phyloP scores from a whole-genome alignment of 2,888 invertebrate species.

The Perdita meconis region DNA sequence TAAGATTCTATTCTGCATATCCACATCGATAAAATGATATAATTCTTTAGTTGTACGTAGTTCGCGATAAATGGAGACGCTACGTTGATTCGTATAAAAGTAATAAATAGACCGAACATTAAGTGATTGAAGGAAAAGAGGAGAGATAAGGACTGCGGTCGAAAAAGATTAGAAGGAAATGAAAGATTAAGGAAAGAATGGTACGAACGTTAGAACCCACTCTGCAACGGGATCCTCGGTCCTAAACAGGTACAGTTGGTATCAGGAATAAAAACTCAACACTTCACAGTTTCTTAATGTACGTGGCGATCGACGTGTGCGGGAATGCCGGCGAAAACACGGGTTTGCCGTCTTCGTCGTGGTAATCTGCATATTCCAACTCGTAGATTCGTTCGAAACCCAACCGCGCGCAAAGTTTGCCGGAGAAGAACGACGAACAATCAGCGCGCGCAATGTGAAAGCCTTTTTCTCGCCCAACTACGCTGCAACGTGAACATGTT shows the following conservation, averaged over 20 bases:
- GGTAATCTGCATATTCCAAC: constrained; percentile 88
- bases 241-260: constrained; percentile 38
- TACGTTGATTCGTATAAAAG: constrained; percentile 28
- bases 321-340: constrained; percentile 89
- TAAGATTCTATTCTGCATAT: too few species aligned
- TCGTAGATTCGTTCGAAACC: constrained; percentile 90
- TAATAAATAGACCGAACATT: constrained; percentile 40
- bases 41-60: too few species aligned
- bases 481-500: constrained; percentile 85
- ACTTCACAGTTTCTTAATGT: constrained; percentile 82
- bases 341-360: constrained; percentile 86
- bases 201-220: constrained; percentile 11
- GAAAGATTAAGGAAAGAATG: constrained; percentile 4
- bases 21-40: too few species aligned
- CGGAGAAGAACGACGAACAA: constrained; percentile 91
- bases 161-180: not conserved
- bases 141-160: not conserved
- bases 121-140: not conserved
- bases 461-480: constrained; percentile 85
- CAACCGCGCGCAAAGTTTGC: constrained; percentile 89
- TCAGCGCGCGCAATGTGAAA: constrained; percentile 88
- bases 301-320: constrained; percentile 87
- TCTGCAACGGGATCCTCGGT: constrained; percentile 28
- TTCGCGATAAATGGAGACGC: too few species aligned
- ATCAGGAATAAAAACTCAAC: not conserved